Base-by-base conservation (phyloP, 2,113 vertebrate genomes). In the Elaphurus davidianus region DNA sequence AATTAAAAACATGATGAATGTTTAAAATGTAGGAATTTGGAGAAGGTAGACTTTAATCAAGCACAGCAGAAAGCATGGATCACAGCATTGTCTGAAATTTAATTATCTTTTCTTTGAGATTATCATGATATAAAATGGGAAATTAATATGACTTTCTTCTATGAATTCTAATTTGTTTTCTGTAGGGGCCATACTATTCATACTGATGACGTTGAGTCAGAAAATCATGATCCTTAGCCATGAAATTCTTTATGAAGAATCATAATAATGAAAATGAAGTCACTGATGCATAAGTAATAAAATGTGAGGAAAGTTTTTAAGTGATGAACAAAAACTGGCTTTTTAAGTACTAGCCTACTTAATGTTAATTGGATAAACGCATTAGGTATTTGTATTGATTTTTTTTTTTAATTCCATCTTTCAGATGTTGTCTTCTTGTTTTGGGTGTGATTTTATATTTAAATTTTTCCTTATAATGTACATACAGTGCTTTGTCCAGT, bases 381-480 rank as follows among this genome's bases (percentile, higher is more conserved):
- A 7, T 85, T 82, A 57, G 15, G 47, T 85, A 25, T 95, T 97
- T 94, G 14, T 40, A 71, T 60, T 96, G 19, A 36, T 52, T 95
- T 76, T 57, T 96, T 83, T 93, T 54, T 78, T 57, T 28, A 12
- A 55, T 30, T 64, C 5, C 6, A 4, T 71, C 11, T 94, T 88
- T 97, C 7, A n/a, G 55, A 59, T 87, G 25, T 79, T 94, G 90
- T 92, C 19, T n/a, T 96, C 2, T 94, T 96, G 13, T 92, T 92
- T 92, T 17, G 40, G 23, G 12, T 85, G 0, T 9, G 59, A 6
- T 87, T 94, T 84, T 96, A 81, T 93, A 94, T 96, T 96, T 94
- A 94, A 90, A 90, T 88, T 91, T 13, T 95, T 59, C 43, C 57
- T 95, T 96, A 59, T 96, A 74, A 30, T 96, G 33, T 71, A 89